Evolutionary conservation across 1,140 invertebrate genomes (phyloP).

Genomic region (Lanistes nyassanus): DNA sequence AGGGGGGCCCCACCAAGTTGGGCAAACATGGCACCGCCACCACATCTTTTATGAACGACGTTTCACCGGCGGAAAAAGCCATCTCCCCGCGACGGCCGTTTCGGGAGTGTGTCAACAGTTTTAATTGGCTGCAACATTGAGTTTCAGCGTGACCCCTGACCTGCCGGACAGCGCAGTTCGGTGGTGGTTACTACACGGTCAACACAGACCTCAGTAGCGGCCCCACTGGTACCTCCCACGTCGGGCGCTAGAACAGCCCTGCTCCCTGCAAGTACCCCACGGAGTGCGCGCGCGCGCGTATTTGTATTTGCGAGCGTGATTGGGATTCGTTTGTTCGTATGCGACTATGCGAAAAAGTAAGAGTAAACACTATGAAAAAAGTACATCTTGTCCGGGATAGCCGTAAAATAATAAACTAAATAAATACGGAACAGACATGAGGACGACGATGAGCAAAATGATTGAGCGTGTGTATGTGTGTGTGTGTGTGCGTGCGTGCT

Average conservation of each 20-base stretch:
- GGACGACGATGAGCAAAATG: too few relatives aligned
- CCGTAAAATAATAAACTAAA: too few relatives aligned
- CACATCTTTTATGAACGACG: conserved; percentile 11
- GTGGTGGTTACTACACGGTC: conserved; percentile 12
- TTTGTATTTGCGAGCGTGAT: background rate
- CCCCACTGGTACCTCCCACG: conserved; percentile 18
- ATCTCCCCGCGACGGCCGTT: conserved; percentile 8
- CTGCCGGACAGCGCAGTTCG: conserved; percentile 5
- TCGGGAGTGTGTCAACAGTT: conserved; percentile 27
- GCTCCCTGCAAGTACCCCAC: background rate
- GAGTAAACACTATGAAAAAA: too few relatives aligned
- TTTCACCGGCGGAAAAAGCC: conserved; percentile 18
- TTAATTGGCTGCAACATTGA: conserved; percentile 36
- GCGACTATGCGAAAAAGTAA: background rate
- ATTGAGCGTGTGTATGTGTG: conserved; percentile 10
- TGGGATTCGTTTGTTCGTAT: background rate
- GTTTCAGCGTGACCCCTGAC: conserved; percentile 32
- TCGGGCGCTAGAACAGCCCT: background rate
- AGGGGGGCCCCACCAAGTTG: background rate
- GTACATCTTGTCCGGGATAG: too few relatives aligned
- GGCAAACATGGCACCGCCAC: conserved; percentile 22
- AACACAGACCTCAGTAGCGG: background rate
- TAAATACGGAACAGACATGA: too few relatives aligned
- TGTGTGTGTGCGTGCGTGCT: too few relatives aligned
- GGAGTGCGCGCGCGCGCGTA: background rate